Evolutionary conservation across 2,113 vertebrate genomes (phyloP).

Genomic region (Thamnophis sirtalis): DNA sequence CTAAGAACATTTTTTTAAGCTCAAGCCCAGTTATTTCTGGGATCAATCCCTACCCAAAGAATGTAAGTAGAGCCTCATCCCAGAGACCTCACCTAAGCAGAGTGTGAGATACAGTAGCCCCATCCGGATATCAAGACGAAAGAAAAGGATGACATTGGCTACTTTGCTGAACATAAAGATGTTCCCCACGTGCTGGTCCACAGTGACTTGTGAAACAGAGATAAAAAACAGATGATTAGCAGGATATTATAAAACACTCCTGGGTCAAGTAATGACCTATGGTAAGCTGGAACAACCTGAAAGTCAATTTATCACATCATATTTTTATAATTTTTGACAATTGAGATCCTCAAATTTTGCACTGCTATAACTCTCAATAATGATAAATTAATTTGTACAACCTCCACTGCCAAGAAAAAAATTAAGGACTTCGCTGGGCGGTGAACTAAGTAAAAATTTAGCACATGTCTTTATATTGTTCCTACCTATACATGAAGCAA

Average conservation of each 20-base stretch:
- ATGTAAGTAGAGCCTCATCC: background rate
- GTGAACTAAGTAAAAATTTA: background rate
- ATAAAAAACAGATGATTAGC: background rate
- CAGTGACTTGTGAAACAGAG: slow-evolving; percentile 65
- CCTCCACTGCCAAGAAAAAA: background rate
- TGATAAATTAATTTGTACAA: background rate
- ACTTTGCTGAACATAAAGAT: slow-evolving; percentile 98
- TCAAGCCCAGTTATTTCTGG: background rate
- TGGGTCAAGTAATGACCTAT: background rate
- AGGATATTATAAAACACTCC: background rate
- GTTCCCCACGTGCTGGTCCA: slow-evolving; percentile 93
- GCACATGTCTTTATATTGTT: background rate
- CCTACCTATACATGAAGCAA: background rate
- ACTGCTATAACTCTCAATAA: background rate
- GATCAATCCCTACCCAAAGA: background rate
- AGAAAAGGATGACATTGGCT: slow-evolving; percentile 91
- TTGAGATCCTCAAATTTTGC: background rate
- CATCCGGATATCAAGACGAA: slow-evolving; percentile 89
- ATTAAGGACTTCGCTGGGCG: background rate
- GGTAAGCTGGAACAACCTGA: background rate
- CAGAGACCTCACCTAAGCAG: slow-evolving; percentile 81
- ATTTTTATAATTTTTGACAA: background rate
- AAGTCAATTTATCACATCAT: background rate
- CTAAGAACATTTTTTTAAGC: background rate
- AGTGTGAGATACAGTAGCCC: slow-evolving; percentile 87